Evolutionary conservation across 2,888 invertebrate genomes (phyloP).

Genomic region (Gastracanthus pulcherrimus): DNA sequence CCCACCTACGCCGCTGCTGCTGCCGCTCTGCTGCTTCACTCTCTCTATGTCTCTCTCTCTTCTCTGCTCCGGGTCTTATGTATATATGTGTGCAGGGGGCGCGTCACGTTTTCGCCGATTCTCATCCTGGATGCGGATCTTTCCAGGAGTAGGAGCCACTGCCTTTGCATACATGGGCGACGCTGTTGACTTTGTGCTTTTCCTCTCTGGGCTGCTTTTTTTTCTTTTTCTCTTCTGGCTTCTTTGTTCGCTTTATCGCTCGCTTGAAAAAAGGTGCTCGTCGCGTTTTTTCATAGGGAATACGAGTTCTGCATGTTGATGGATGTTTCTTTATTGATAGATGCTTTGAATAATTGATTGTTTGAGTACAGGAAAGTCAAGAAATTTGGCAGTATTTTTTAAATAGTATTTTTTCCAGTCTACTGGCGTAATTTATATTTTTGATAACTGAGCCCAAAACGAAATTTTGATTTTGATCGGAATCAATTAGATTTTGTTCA

Average conservation of each 20-base stretch:
- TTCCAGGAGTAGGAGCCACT: neutral
- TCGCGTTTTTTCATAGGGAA: neutral
- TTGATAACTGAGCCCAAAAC: too few species aligned
- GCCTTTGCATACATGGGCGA: neutral
- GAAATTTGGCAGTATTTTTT: too few species aligned
- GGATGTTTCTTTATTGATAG: too few species aligned
- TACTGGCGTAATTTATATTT: too few species aligned
- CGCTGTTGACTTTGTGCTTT: neutral
- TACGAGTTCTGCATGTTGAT: neutral
- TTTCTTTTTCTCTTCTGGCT: too few species aligned
- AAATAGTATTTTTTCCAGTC: too few species aligned
- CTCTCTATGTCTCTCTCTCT: neutral
- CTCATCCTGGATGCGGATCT: neutral
- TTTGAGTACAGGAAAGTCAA: too few species aligned
- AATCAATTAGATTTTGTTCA: too few species aligned
- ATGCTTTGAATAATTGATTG: too few species aligned
- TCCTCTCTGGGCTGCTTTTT: neutral
- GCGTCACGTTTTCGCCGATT: neutral
- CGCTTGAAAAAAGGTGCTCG: neutral
- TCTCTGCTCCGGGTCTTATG: neutral
- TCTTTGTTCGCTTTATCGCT: neutral
- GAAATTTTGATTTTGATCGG: too few species aligned
- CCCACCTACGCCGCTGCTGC: constrained; percentile 15
- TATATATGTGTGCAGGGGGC: neutral
- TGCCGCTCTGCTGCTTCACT: too few species aligned